These are phyloP conservation scores for Hirtodrosophila duncani DNA, from an alignment of 2,888 invertebrate species.

Conservation along the genomic window DNA sequence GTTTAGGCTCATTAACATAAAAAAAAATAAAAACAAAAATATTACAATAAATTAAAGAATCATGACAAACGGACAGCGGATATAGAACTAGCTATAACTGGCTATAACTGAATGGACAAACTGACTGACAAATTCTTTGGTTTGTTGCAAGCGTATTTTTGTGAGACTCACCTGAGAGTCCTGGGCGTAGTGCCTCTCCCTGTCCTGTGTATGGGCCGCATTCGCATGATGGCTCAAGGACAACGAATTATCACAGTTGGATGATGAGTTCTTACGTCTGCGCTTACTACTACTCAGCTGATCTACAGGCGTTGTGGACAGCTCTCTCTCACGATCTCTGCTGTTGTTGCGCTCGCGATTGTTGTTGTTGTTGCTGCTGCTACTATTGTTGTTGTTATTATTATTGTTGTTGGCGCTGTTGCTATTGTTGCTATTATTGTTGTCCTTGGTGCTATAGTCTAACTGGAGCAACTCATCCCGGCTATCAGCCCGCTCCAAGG, in stretches of 20 bases:
- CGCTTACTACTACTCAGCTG: constrained; percentile 80
- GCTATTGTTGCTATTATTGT: constrained; percentile 59
- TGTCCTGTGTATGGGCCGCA: constrained; percentile 80
- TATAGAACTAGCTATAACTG: no score
- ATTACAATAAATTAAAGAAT: constrained; percentile 16
- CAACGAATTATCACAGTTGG: constrained; percentile 83
- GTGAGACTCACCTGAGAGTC: constrained; percentile 85
- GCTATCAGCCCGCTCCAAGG: constrained; percentile 76
- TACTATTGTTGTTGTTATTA: constrained; percentile 43
- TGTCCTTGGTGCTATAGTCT: constrained; percentile 77
- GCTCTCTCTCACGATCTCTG: constrained; percentile 81
- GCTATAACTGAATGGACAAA: no score
- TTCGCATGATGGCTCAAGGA: constrained; percentile 81
- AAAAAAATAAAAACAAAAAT: constrained; percentile 10
- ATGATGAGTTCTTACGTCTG: constrained; percentile 80
- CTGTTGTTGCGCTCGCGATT: constrained; percentile 37
- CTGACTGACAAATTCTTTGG: no score
- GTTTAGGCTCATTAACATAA: constrained; percentile 12
- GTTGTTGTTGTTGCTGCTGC: constrained; percentile 33
- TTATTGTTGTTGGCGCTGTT: constrained; percentile 41
- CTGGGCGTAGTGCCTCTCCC: constrained; percentile 83
- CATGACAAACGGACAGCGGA: not conserved
- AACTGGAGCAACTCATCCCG: constrained; percentile 78
- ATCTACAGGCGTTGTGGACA: constrained; percentile 78
- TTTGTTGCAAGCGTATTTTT: no score